Evolutionary conservation across 2,797 vertebrate genomes (phyloP).

Genomic region (Nothura maculosa): DNA sequence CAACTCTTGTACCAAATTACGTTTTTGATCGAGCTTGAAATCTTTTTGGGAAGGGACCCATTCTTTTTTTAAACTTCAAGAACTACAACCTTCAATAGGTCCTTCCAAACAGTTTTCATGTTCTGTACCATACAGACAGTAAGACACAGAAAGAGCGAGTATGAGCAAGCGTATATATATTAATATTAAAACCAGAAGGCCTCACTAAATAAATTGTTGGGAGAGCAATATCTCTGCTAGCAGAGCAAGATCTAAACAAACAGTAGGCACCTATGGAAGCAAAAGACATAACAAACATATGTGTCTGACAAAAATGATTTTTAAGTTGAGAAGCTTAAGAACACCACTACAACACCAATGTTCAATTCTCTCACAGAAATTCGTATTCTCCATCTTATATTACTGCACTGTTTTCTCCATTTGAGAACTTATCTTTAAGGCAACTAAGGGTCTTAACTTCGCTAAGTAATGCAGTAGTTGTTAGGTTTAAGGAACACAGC

Average conservation of each 20-base stretch:
- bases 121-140: not conserved
- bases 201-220: not conserved
- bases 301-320: conserved; percentile 34
- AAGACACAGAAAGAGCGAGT: not conserved
- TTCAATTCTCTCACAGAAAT: conserved; percentile 29
- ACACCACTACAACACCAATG: conserved; percentile 45
- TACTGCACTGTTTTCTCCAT: conserved; percentile 36
- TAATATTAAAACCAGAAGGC: not conserved
- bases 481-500: not conserved
- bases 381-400: not conserved
- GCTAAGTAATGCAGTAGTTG: not conserved
- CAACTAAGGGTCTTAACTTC: not conserved
- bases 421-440: not conserved
- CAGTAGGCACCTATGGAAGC: conserved; percentile 42
- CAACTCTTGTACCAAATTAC: conserved; percentile 33
- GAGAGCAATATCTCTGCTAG: not conserved
- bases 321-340: conserved; percentile 68
- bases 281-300: conserved; percentile 29
- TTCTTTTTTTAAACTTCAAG: not conserved
- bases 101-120: not conserved
- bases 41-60: not conserved
- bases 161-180: not conserved
- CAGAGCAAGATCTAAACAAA: conserved; percentile 57
- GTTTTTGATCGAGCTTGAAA: not conserved
- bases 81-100: not conserved